These are phyloP conservation scores for Drosophila demipolita DNA, from an alignment of 2,888 invertebrate species.

Conservation along the genomic window DNA sequence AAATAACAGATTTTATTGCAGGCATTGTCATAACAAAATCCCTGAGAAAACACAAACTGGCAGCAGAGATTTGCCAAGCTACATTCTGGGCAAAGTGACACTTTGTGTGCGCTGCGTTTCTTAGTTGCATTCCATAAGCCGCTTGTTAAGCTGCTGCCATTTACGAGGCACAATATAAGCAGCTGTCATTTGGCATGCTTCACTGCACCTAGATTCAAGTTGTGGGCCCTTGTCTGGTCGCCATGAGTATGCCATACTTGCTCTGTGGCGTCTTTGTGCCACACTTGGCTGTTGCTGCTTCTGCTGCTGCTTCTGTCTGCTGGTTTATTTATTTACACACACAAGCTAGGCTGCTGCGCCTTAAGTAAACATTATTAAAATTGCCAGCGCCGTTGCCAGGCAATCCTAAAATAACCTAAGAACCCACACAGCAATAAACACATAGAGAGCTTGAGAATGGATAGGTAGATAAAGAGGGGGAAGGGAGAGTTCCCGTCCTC, in stretches of 20 bases:
- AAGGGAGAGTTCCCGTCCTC: neutral
- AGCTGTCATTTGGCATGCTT: conserved; percentile 69
- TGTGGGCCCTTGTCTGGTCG: conserved; percentile 41
- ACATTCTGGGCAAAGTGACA: conserved; percentile 47
- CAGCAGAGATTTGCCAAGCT: conserved; percentile 24
- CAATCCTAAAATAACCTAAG: conserved; percentile 74
- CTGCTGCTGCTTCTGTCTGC: conserved; percentile 22
- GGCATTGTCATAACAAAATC: conserved; percentile 32
- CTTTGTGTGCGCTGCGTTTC: conserved; percentile 52
- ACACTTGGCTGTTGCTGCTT: conserved; percentile 39
- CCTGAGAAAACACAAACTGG: neutral
- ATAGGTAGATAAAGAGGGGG: neutral
- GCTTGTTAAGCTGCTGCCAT: conserved; percentile 64
- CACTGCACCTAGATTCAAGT: conserved; percentile 55
- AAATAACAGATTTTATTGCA: conserved; percentile 55
- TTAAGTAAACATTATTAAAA: conserved; percentile 81
- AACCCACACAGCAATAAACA: conserved; percentile 34
- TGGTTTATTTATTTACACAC: conserved; percentile 48
- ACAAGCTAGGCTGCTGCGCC: conserved; percentile 56
- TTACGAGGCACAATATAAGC: conserved; percentile 54
- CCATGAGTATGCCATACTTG: conserved; percentile 57
- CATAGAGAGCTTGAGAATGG: neutral
- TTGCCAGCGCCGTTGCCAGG: conserved; percentile 73
- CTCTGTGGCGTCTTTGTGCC: conserved; percentile 43
- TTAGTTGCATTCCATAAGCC: conserved; percentile 53